Base-by-base conservation (phyloP, 2,888 invertebrate species). In the Scaptomyza reducta region DNA sequence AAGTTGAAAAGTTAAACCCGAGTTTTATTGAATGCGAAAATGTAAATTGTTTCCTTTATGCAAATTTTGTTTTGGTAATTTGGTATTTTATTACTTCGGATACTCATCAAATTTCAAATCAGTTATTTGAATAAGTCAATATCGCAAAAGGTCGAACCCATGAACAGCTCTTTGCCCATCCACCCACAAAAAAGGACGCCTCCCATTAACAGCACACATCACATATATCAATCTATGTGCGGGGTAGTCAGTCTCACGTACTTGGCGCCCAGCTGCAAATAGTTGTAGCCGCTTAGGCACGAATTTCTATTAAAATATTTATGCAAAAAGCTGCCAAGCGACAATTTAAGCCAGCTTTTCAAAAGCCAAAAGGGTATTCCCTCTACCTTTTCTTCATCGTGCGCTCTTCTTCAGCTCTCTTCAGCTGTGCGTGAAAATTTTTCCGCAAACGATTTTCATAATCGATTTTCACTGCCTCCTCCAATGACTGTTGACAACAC, bases 241-340 rank as follows among this genome's bases (percentile, higher is more conserved):
- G 25, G 29, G 22, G 11, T 16, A 29, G 13, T 16, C 44, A 29
- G 13, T 16, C 44, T 29, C 64, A 64, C 63, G 59, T 62, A 11
- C 44, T 47, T 14, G 60, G n/a, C 41, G 54, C 60, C 56, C 79
- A 70, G 88, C 82, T 85, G 75, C 79, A 81, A 87, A 83, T 82
- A 82, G 82, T 82, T 77, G 80, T 79, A 70, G 78, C 77, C 80
- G 87, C 83, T 82, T 82, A 74, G 83, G 70, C 74, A 69, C 58
- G 71, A 88, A 78, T 76, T 87, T 84, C 89, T 88, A 87, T 84
- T 88, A 87, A 84, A 84, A 84, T 87, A 88, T 84, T 84, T 87
- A 87, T 84, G 89, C 79, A 76, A 81, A 70, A 77, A 45, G 65
- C 81, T 60, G 51, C 51, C 68, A 64, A 46, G 59, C 71, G 73